Base-by-base conservation (phyloP, 2,113 vertebrate species). In the Hydropotes inermis region DNA sequence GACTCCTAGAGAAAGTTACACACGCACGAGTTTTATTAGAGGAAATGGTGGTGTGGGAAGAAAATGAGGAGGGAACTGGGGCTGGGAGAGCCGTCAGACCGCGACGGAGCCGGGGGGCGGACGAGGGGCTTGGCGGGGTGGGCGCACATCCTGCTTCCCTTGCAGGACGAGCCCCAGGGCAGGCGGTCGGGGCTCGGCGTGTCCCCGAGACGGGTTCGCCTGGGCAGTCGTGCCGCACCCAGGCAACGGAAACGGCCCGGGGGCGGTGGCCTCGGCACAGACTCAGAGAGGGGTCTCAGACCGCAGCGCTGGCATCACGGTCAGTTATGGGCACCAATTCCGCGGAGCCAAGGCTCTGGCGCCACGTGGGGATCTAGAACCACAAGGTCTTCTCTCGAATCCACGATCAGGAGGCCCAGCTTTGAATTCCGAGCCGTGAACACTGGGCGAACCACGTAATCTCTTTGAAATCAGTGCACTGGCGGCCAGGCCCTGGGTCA, bases 61-160 rank as follows among this genome's bases (percentile, higher is more conserved):
- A 30, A 50, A 86, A 76, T 1, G 19, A 57, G 13, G 30, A 45
- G 84, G 23, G 54, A 76, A 11, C 36, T 3, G 4, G 58, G 50
- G 61, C 27, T 36, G 50, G 11, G 15, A 70, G 39, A 81, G 33
- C 7, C 1, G 0, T 8, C 33, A 11, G 47, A 60, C 45, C 33
- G 36, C 17, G 0, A 1, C 2, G 27, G 33, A 79, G 30, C 14
- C 2, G 2, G 23, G 12, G 27, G 11, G 43, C 19, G 9, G 7
- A 7, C 7, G 17, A 1, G 36, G 27, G 25, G 5, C 12, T 13
- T 74, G 7, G 21, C 47, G 10, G 36, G 81, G 57, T 27, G 30
- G 17, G 50, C 50, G 50, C 50, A 6, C 30, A 23, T n/a, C 30
- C 27, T 5, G 33, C 64, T 70, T 36, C 64, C 64, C n/a, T 36